A percentile compares a stretch with the other conserved stretches of the same genome.
Evolutionary conservation across 2,113 vertebrate species (phyloP).

Genomic region (Stegastes partitus): DNA sequence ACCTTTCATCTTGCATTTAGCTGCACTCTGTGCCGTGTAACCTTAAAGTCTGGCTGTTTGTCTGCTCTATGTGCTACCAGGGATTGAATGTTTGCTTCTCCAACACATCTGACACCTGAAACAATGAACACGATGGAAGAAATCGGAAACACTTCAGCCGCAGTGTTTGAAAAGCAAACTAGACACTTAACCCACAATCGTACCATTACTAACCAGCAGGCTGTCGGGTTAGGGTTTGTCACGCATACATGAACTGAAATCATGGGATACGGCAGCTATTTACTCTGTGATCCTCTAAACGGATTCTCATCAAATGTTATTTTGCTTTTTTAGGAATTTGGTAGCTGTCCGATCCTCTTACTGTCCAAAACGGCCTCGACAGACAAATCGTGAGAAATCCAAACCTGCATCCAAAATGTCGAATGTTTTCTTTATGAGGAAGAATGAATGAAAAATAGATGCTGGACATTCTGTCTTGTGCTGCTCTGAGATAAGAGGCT

Average conservation of each 20-base stretch:
- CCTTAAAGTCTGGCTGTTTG: background rate
- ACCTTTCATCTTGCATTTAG: too few relatives aligned
- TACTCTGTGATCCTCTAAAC: background rate
- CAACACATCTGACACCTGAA: background rate
- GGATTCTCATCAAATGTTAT: background rate
- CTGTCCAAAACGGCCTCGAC: background rate
- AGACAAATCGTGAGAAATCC: background rate
- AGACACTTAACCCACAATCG: background rate
- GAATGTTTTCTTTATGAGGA: background rate
- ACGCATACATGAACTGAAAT: background rate
- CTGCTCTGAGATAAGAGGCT: background rate
- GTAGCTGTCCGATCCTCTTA: background rate
- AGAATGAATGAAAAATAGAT: background rate
- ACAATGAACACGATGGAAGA: background rate
- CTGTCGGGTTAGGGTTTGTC: background rate
- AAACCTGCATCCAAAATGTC: background rate
- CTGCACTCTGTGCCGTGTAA: background rate
- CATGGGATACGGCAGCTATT: background rate
- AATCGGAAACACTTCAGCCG: background rate
- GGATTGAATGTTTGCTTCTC: background rate
- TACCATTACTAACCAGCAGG: background rate
- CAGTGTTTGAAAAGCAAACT: constrained; percentile 10
- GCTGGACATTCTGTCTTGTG: background rate
- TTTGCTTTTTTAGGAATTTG: background rate
- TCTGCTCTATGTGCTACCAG: background rate